Evolutionary conservation across 2,888 invertebrate genomes (phyloP), one percentile per base, ranked within the genome.

Genomic region (Lacanobia oleracea): DNA sequence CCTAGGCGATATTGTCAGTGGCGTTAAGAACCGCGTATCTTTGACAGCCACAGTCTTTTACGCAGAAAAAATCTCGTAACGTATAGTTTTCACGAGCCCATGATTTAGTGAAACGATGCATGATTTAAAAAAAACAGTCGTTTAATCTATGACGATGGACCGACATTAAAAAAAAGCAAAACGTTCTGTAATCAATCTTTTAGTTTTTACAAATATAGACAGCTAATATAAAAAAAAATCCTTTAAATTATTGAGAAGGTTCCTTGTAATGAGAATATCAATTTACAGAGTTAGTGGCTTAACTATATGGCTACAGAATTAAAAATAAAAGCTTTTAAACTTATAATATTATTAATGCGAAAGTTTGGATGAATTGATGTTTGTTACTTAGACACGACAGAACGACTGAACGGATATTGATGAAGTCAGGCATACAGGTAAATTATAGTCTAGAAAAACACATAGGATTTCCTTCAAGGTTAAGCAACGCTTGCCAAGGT

Each of bases 51-150:
- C 63, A 79, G 86, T 8, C 40, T 18, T 8, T 21, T 45, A 61
- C 54, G 70, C 75, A 79, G 63, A 88, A 91, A 92, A 93, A 92
- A 91, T 83, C 82, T 71, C 50, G 72, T 83, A 88, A 89, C 87
- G 88, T 91, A 92, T 91, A 93, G 91, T 90, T 91, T 92, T 91
- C 91, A 93, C 91, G 89, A 91, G 89, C 88, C 89, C 87, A 90
- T 93, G 93, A 93, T 94, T 94, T 93, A 91, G 91, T 89, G 90
- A 89, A 89, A 88, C 88, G 90, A 78, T 85, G 90, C 89, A 89
- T 87, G 88, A 85, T 89, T 86, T 37, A 12, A 83, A 84, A 83
- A 84, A 86, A 48, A 48, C 43, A 90, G 88, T 88, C 84, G 83
- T 88, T 91, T 89, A 90, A 91, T 91, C 86, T 91, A 77, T 76